Percentiles rank a stretch among this genome's conserved stretches.
phyloP scores from a whole-genome alignment of 1,140 invertebrate species.

The Drepana arcuata region DNA sequence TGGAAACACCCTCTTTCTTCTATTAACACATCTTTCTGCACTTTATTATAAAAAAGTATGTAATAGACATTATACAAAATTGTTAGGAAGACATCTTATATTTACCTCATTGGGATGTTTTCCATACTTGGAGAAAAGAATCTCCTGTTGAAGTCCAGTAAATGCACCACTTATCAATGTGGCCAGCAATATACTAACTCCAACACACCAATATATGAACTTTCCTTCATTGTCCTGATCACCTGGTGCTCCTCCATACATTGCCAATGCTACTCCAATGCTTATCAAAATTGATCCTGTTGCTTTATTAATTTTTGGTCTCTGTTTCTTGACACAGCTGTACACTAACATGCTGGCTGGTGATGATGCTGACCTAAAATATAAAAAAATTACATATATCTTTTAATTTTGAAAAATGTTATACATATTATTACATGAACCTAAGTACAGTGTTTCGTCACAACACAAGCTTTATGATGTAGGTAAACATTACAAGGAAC shows the following conservation, averaged over 20 bases:
- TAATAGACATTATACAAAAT: neutral
- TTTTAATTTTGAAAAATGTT: neutral
- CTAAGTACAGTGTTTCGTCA: no score
- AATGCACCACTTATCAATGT: slow-evolving; percentile 53
- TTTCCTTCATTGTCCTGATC: slow-evolving; percentile 25
- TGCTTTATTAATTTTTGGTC: slow-evolving; percentile 40
- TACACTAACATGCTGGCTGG: slow-evolving; percentile 56
- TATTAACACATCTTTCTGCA: no score
- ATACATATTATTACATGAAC: no score
- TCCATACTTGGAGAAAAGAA: slow-evolving; percentile 47
- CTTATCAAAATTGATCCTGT: slow-evolving; percentile 54
- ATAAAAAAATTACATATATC: slow-evolving; percentile 1
- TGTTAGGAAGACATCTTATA: slow-evolving; percentile 2
- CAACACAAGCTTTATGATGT: no score
- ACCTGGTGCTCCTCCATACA: slow-evolving; percentile 47
- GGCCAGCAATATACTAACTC: slow-evolving; percentile 38
- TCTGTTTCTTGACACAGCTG: slow-evolving; percentile 43
- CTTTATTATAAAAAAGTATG: no score
- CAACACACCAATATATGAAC: slow-evolving; percentile 48
- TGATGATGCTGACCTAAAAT: slow-evolving; percentile 54
- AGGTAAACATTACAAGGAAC: no score
- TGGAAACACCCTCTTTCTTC: no score
- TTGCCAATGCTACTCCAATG: slow-evolving; percentile 44
- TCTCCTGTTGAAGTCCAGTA: slow-evolving; percentile 55
- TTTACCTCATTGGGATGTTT: slow-evolving; percentile 56